Percentiles rank a stretch among this genome's conserved stretches.
phyloP scores from a whole-genome alignment of 2,888 invertebrate genomes.

The Torymus tubicola region DNA sequence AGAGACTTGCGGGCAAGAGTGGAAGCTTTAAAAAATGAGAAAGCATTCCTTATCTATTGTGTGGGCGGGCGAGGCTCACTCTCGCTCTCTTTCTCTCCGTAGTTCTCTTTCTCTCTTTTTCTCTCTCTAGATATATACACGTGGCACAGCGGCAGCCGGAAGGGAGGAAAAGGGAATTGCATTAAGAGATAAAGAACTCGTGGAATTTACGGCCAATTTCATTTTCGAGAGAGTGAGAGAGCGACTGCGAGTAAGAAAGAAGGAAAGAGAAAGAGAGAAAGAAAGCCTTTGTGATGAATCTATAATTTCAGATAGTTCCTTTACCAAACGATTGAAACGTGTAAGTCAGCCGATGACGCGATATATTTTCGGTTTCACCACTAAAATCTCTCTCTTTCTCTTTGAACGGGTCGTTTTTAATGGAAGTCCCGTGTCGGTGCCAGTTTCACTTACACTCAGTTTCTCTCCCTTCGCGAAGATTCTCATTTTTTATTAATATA shows the following conservation, averaged over 20 bases:
- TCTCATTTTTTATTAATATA: not conserved
- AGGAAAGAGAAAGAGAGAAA: not conserved
- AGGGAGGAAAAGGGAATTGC: conserved; percentile 48
- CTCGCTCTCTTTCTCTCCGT: not conserved
- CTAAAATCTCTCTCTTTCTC: no score
- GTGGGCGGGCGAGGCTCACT: conserved; percentile 20
- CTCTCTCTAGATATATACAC: conserved; percentile 15
- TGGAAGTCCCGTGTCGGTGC: no score
- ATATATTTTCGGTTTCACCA: not conserved
- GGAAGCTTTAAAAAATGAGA: conserved; percentile 47
- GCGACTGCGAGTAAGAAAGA: no score
- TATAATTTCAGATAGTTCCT: conserved; percentile 33
- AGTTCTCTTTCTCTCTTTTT: conserved; percentile 2
- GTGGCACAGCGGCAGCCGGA: not conserved
- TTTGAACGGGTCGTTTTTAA: no score
- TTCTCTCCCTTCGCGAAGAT: not conserved
- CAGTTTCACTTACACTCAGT: no score
- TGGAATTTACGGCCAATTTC: conserved; percentile 63
- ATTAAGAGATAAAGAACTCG: conserved; percentile 64
- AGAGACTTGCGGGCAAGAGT: not conserved
- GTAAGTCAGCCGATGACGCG: conserved; percentile 15
- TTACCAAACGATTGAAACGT: conserved; percentile 23
- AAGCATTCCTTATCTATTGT: conserved; percentile 52
- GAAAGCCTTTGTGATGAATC: conserved; percentile 46
- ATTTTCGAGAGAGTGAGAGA: conserved; percentile 33